Evolutionary conservation across 2,113 vertebrate species (phyloP).

Genomic region (Cromileptes altivelis): DNA sequence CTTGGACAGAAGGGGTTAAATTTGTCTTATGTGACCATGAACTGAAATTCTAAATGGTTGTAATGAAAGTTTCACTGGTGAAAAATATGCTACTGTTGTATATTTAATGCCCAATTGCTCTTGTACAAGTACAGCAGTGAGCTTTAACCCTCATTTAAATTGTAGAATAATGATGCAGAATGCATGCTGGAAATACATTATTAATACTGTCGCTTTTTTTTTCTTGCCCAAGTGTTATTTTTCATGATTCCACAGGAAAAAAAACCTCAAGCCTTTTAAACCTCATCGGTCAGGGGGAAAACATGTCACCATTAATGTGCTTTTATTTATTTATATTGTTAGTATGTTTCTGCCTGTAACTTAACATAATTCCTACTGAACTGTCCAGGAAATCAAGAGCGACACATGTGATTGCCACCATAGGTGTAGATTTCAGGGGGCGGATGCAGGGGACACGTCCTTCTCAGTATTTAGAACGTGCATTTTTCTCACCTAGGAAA

Average conservation of each 20-base stretch:
- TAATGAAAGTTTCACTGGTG: conserved; percentile 48
- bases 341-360: not conserved
- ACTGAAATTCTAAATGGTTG: conserved; percentile 38
- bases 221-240: conserved; percentile 46
- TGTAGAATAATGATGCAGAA: conserved; percentile 72
- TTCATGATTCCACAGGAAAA: conserved; percentile 37
- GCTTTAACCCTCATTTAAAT: conserved; percentile 80
- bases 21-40: conserved; percentile 34
- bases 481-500: too few relatives aligned
- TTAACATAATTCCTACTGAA: not conserved
- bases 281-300: conserved; percentile 14
- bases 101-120: conserved; percentile 72
- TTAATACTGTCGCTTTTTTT: conserved; percentile 68
- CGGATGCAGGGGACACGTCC: too few relatives aligned
- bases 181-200: conserved; percentile 70
- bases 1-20: conserved; percentile 18
- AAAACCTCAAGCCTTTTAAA: conserved; percentile 37
- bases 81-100: conserved; percentile 59
- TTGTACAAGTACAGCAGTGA: conserved; percentile 64
- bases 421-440: too few relatives aligned
- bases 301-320: not conserved
- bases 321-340: not conserved
- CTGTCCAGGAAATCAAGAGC: not conserved
- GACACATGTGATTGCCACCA: not conserved
- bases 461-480: too few relatives aligned